phyloP scores from a whole-genome alignment of 1,140 invertebrate species.

The Drosophila bipectinata region DNA sequence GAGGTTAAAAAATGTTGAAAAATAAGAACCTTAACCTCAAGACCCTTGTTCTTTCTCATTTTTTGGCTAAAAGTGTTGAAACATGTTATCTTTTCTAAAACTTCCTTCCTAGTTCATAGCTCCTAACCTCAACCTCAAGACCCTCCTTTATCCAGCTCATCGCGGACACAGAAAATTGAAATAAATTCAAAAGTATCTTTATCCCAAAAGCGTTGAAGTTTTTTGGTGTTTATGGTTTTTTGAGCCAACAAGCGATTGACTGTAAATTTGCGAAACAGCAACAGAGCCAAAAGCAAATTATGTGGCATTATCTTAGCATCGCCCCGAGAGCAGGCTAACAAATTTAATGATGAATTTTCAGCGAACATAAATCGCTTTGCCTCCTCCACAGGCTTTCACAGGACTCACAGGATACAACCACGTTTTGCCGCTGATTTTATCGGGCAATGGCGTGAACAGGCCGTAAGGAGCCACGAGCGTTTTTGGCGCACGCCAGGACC shows the following conservation, averaged over 20 bases:
- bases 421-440: slow-evolving; percentile 48
- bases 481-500: slow-evolving; percentile 67
- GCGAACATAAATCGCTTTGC: slow-evolving; percentile 75
- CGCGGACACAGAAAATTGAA: slow-evolving; percentile 47
- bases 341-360: slow-evolving; percentile 77
- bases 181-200: slow-evolving; percentile 44
- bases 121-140: not conserved
- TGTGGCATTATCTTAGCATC: slow-evolving; percentile 65
- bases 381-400: slow-evolving; percentile 16
- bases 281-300: slow-evolving; percentile 23
- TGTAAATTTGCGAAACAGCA: slow-evolving; percentile 71
- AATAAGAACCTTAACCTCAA: no score
- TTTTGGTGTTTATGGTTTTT: slow-evolving; percentile 27
- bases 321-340: slow-evolving; percentile 54
- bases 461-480: slow-evolving; percentile 54
- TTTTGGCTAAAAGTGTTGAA: no score
- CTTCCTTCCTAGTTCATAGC: slow-evolving; percentile 5
- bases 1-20: no score
- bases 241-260: slow-evolving; percentile 53
- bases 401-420: not conserved
- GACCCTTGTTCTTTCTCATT: no score
- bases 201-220: slow-evolving; percentile 29
- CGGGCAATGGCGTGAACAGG: slow-evolving; percentile 62
- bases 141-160: slow-evolving; percentile 8
- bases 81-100: not conserved